Evolutionary conservation across 2,888 invertebrate species (phyloP).

Genomic region (Arge pagana): DNA sequence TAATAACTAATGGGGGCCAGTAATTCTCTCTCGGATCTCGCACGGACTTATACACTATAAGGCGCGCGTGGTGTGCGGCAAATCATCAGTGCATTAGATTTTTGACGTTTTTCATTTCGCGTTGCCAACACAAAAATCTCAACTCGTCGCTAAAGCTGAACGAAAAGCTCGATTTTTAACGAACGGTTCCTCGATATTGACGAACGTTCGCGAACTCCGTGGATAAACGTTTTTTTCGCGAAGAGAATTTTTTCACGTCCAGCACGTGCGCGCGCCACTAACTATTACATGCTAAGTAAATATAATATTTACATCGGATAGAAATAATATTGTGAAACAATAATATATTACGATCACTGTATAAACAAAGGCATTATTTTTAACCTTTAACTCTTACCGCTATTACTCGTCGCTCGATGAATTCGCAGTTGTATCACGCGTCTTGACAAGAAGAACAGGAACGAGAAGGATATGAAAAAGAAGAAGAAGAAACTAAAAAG

Average conservation of each 20-base stretch:
- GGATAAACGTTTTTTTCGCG: too few species aligned
- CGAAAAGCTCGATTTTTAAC: too few species aligned
- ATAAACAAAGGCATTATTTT: slow-evolving; percentile 54
- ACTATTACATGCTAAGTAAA: slow-evolving; percentile 51
- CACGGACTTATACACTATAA: slow-evolving; percentile 53
- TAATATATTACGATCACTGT: slow-evolving; percentile 50
- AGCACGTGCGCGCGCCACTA: slow-evolving; percentile 41
- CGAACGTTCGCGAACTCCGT: too few species aligned
- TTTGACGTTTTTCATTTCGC: too few species aligned
- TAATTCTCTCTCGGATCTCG: slow-evolving; percentile 58
- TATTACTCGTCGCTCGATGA: slow-evolving; percentile 30
- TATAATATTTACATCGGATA: slow-evolving; percentile 46
- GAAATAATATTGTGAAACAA: slow-evolving; percentile 44
- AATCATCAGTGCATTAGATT: slow-evolving; percentile 31
- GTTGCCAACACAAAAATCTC: too few species aligned
- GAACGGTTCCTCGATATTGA: too few species aligned
- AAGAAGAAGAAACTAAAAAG: neutral
- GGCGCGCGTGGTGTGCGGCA: slow-evolving; percentile 40
- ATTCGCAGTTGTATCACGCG: slow-evolving; percentile 30
- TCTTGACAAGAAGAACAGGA: slow-evolving; percentile 32
- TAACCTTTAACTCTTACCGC: slow-evolving; percentile 36
- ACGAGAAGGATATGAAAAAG: too few species aligned
- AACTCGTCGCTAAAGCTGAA: too few species aligned
- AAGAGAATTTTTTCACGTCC: too few species aligned
- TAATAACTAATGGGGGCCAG: slow-evolving; percentile 55